Percentiles rank a stretch among this genome's conserved stretches.
Conservation (phyloP, 2,888 invertebrate genomes). For the Amphipyra tragopoginis region DNA sequence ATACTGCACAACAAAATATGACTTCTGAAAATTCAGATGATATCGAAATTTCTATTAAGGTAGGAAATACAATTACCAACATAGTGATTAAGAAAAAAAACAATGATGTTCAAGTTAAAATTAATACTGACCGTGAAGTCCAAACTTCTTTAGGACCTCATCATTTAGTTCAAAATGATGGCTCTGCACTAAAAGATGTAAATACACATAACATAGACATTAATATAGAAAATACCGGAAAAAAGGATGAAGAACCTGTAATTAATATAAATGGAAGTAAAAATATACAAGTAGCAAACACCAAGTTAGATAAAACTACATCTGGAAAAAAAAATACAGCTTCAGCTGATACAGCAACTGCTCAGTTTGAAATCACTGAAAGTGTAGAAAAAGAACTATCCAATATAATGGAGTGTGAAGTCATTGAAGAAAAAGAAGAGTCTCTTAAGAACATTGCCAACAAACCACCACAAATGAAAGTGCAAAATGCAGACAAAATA, state of each 20-base stretch:
- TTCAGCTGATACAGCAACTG: slow-evolving; percentile 81
- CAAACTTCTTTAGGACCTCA: slow-evolving; percentile 74
- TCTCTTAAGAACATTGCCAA: slow-evolving; percentile 25
- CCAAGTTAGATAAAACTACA: slow-evolving; percentile 59
- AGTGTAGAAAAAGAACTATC: slow-evolving; percentile 83
- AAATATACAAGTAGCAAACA: slow-evolving; percentile 12
- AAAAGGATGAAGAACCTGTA: slow-evolving; percentile 38
- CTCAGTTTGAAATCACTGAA: slow-evolving; percentile 79
- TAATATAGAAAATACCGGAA: slow-evolving; percentile 47
- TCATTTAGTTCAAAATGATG: slow-evolving; percentile 46
- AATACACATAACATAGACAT: slow-evolving; percentile 60
- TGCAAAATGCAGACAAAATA: slow-evolving; percentile 11
- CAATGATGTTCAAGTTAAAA: slow-evolving; percentile 77
- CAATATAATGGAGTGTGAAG: slow-evolving; percentile 73
- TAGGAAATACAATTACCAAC: slow-evolving; percentile 79
- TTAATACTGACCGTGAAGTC: slow-evolving; percentile 76
- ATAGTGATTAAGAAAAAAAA: slow-evolving; percentile 80
- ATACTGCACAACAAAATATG: slow-evolving; percentile 40
- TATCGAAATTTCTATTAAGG: slow-evolving; percentile 82
- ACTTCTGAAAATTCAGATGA: slow-evolving; percentile 69
- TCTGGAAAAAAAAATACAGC: slow-evolving; percentile 80
- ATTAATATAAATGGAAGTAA: slow-evolving; percentile 29
- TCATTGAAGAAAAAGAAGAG: slow-evolving; percentile 44
- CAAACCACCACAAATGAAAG: slow-evolving; percentile 18
- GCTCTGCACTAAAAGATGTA: slow-evolving; percentile 25